These are phyloP conservation scores for Agelas oroides DNA, from an alignment of 37 sponge, comb jelly and placozoan genomes.

Conservation along the genomic window DNA sequence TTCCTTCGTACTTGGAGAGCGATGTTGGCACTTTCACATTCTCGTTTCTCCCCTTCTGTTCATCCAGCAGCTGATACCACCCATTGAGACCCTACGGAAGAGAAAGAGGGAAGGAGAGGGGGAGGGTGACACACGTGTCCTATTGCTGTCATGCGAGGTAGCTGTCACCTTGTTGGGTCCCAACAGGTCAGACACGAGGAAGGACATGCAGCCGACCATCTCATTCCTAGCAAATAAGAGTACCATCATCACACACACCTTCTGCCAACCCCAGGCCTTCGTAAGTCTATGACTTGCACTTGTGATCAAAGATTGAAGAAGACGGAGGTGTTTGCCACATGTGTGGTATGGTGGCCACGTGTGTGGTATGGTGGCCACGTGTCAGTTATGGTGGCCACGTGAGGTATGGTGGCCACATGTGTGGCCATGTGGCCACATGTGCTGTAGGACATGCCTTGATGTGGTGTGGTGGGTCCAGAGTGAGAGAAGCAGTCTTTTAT, in stretches of 20 bases:
- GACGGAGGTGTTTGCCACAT: no score
- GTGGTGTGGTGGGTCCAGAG: conserved; percentile 63
- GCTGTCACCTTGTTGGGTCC: conserved; percentile 57
- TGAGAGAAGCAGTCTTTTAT: conserved; percentile 63
- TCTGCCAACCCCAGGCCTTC: no score
- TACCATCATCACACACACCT: no score
- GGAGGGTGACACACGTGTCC: not conserved
- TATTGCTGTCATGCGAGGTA: no score
- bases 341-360: no score
- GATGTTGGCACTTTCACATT: conserved; percentile 53
- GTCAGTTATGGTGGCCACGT: no score
- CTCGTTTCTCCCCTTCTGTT: conserved; percentile 40
- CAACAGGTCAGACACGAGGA: conserved; percentile 48
- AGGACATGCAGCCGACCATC: conserved; percentile 86
- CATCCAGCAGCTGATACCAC: conserved; percentile 80
- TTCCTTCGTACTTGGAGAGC: conserved; percentile 14
- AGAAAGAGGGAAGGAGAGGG: not conserved
- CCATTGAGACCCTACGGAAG: conserved; percentile 61
- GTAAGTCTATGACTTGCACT: no score
- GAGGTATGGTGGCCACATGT: no score
- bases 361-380: no score
- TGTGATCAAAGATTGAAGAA: no score
- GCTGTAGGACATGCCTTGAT: conserved; percentile 31
- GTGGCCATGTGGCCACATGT: no score
- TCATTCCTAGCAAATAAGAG: conserved; percentile 48